These are phyloP conservation scores for Gambusia holbrooki DNA, from an alignment of 2,113 vertebrate genomes.

Conservation along the genomic window DNA sequence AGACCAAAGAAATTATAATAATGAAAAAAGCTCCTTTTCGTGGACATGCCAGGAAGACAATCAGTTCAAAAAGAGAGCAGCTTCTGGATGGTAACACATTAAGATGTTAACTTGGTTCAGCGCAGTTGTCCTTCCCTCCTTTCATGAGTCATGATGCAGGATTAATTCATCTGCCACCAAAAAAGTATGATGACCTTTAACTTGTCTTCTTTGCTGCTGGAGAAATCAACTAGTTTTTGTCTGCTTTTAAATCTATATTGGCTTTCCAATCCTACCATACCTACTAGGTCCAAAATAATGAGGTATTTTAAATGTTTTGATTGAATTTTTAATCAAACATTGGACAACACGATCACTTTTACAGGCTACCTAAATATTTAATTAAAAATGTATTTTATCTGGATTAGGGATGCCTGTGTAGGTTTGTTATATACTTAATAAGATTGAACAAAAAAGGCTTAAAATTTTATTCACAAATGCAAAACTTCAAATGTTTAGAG, in stretches of 20 bases:
- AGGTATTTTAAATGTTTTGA: background rate
- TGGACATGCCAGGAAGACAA: constrained; percentile 22
- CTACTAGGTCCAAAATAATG: background rate
- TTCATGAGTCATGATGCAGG: background rate
- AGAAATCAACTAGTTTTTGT: background rate
- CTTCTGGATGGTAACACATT: background rate
- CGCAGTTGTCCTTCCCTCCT: background rate
- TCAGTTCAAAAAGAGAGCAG: constrained; percentile 7
- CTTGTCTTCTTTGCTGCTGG: constrained; percentile 2
- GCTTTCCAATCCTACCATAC: background rate
- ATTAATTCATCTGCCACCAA: constrained; percentile 2
- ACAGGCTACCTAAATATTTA: too few species aligned
- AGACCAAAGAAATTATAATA: constrained; percentile 19
- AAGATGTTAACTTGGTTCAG: constrained; percentile 1
- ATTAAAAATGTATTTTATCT: too few species aligned
- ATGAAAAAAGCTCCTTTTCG: constrained; percentile 13
- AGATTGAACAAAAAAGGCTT: too few species aligned
- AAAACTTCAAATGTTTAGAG: background rate
- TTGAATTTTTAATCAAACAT: too few species aligned
- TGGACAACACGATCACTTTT: too few species aligned
- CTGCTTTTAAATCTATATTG: background rate
- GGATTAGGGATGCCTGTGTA: too few species aligned
- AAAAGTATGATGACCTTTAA: background rate
- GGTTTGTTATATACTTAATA: too few species aligned
- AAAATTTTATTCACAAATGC: too few species aligned